These are phyloP conservation scores for Sebastes taczanowskii DNA, from an alignment of 2,797 vertebrate genomes.

Conservation along the genomic window DNA sequence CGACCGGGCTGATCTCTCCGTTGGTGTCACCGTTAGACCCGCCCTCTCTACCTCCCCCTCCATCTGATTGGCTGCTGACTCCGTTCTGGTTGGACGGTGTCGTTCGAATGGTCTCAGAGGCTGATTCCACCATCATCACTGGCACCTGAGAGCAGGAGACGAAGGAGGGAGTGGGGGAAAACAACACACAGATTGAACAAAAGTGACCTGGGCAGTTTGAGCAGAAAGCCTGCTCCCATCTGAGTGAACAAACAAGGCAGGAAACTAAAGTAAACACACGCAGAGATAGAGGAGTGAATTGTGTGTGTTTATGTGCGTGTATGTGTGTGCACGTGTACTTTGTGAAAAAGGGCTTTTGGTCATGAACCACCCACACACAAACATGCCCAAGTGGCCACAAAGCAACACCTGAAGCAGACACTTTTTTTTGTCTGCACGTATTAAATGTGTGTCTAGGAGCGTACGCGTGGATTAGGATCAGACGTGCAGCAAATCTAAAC, in stretches of 20 bases:
- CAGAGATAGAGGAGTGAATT: conserved; percentile 47
- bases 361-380: conserved; percentile 57
- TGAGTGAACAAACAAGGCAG: conserved; percentile 57
- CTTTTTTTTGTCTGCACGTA: conserved; percentile 56
- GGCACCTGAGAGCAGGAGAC: conserved; percentile 75
- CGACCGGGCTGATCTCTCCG: conserved; percentile 94
- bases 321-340: conserved; percentile 16
- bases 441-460: conserved; percentile 53
- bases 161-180: neutral
- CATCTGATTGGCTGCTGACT: conserved; percentile 95
- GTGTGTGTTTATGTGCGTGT: conserved; percentile 24
- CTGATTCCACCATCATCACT: conserved; percentile 99
- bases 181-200: conserved; percentile 50
- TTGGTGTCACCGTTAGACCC: conserved; percentile 90
- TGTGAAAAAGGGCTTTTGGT: conserved; percentile 49
- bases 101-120: conserved; percentile 98
- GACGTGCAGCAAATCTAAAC: conserved; percentile 73
- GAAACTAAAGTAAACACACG: conserved; percentile 51
- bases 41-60: conserved; percentile 86
- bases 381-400: conserved; percentile 59
- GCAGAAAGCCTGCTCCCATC: conserved; percentile 45
- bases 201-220: conserved; percentile 57
- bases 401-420: conserved; percentile 61
- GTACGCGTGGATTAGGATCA: conserved; percentile 61
- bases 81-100: conserved; percentile 95